These are phyloP conservation scores for Spizella passerina DNA, from an alignment of 2,797 vertebrate genomes.

Conservation along the genomic window DNA sequence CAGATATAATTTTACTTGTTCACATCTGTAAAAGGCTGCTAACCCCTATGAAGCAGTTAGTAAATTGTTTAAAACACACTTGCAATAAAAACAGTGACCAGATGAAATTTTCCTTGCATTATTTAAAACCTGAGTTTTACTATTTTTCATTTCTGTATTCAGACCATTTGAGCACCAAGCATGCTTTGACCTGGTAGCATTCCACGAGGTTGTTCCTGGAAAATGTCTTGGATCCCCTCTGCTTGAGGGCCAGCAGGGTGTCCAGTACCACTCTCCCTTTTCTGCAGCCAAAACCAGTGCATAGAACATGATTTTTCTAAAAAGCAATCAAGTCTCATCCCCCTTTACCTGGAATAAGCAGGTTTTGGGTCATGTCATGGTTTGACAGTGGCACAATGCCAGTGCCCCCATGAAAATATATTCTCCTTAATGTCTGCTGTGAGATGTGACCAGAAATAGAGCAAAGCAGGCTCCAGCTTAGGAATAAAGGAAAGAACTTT, in stretches of 20 bases:
- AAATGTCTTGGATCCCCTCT: not conserved
- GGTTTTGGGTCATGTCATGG: not conserved
- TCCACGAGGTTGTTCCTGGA: accelerated
- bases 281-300: not conserved
- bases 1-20: not conserved
- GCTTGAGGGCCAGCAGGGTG: not conserved
- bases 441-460: too few relatives aligned
- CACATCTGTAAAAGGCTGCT: not conserved
- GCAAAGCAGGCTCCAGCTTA: too few relatives aligned
- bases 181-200: not conserved
- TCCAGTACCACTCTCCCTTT: not conserved
- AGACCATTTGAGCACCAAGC: not conserved
- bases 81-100: not conserved
- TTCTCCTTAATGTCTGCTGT: too few relatives aligned
- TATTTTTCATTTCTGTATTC: not conserved
- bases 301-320: not conserved
- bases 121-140: not conserved
- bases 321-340: not conserved
- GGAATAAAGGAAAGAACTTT: too few relatives aligned
- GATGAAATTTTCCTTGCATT: not conserved
- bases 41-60: not conserved
- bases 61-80: not conserved
- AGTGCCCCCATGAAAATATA: too few relatives aligned
- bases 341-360: not conserved
- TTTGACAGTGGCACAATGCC: too few relatives aligned